phyloP scores from a whole-genome alignment of 2,113 vertebrate genomes.

The Ramphastos sulfuratus region DNA sequence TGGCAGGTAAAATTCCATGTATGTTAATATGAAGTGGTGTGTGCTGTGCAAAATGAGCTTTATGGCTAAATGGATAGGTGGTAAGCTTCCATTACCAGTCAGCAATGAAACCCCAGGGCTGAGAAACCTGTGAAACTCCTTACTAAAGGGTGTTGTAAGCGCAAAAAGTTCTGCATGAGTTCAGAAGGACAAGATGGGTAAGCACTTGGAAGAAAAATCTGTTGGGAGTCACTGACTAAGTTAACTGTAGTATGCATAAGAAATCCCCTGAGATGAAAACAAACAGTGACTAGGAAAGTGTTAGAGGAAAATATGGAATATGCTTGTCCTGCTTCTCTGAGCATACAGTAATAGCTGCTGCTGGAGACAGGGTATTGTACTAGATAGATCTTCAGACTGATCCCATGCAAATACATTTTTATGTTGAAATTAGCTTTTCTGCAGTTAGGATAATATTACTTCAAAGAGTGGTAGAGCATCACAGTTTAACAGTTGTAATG shows the following conservation, averaged over 20 bases:
- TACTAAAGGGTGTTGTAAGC: neutral
- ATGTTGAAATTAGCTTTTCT: neutral
- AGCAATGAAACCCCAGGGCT: neutral
- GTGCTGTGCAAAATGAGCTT: neutral
- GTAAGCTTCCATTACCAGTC: neutral
- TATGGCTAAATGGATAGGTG: neutral
- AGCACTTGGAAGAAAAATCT: neutral
- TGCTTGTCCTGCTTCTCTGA: neutral
- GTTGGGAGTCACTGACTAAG: neutral
- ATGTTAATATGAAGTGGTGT: neutral
- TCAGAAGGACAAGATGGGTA: neutral
- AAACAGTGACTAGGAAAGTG: neutral
- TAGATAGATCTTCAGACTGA: neutral
- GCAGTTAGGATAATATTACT: neutral
- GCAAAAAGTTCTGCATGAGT: neutral
- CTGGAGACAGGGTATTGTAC: neutral
- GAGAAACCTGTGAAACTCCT: neutral
- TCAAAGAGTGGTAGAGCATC: neutral
- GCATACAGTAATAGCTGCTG: neutral
- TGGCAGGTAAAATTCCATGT: neutral
- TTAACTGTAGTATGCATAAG: neutral
- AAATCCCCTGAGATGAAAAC: neutral
- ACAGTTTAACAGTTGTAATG: neutral
- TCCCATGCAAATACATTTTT: neutral
- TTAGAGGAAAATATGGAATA: neutral